Percentiles rank a stretch among this genome's conserved stretches.
phyloP scores from a whole-genome alignment of 2,797 vertebrate genomes.

The Oryzias sinensis region DNA sequence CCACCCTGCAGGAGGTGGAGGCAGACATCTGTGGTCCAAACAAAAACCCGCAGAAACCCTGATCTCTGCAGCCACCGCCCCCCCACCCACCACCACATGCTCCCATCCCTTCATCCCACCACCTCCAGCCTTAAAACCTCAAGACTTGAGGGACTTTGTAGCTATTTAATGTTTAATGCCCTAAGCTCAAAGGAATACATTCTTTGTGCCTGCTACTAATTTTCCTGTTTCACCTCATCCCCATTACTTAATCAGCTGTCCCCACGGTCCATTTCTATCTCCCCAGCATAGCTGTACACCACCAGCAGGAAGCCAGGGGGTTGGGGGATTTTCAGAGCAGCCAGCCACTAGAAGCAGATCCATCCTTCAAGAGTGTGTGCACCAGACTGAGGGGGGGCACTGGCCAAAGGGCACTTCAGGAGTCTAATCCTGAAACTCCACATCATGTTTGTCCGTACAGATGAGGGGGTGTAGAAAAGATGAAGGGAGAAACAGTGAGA shows the following conservation, averaged over 20 bases:
- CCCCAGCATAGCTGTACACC: too few species aligned
- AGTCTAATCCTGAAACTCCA: slow-evolving; percentile 37
- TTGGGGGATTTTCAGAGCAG: slow-evolving; percentile 52
- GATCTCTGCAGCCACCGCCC: slow-evolving; percentile 42
- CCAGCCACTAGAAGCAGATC: slow-evolving; percentile 65
- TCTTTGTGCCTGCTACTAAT: slow-evolving; percentile 79
- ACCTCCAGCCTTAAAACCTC: slow-evolving; percentile 48
- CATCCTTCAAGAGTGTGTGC: slow-evolving; percentile 66
- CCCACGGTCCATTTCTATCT: too few species aligned
- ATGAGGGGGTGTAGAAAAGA: slow-evolving; percentile 35
- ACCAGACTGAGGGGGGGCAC: slow-evolving; percentile 37
- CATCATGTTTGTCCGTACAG: slow-evolving; percentile 54
- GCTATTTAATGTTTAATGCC: slow-evolving; percentile 80
- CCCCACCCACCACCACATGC: slow-evolving; percentile 7
- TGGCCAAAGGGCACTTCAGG: slow-evolving; percentile 49
- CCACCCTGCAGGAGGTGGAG: slow-evolving; percentile 64
- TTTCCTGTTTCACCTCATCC: slow-evolving; percentile 71
- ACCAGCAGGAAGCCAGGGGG: slow-evolving; percentile 74
- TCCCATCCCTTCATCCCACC: slow-evolving; percentile 27
- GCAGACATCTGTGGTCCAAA: slow-evolving; percentile 65
- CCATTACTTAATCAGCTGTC: slow-evolving; percentile 79
- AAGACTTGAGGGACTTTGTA: slow-evolving; percentile 70
- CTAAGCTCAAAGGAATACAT: slow-evolving; percentile 79
- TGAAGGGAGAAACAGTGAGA: slow-evolving; percentile 17
- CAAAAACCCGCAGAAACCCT: slow-evolving; percentile 63